phyloP scores from a whole-genome alignment of 2,113 vertebrate species.

The Naja naja region DNA sequence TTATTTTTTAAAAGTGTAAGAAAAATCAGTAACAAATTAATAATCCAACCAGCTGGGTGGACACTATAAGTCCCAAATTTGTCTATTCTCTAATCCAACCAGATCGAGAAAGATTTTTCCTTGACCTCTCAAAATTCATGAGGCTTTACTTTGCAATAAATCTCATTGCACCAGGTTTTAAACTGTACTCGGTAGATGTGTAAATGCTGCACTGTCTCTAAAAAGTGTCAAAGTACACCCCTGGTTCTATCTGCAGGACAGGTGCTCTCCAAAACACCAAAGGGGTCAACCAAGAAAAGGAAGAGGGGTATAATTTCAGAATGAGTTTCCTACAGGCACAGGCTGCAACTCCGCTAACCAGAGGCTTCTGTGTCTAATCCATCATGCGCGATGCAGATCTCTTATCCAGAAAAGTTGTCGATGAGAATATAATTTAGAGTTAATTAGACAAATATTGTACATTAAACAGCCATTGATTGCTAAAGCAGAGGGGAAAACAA shows the following conservation, averaged over 20 bases:
- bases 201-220: background rate
- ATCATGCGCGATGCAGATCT: conserved; percentile 66
- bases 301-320: background rate
- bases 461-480: conserved; percentile 75
- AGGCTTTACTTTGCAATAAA: background rate
- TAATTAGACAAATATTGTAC: conserved; percentile 77
- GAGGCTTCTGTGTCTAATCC: conserved; percentile 68
- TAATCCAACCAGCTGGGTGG: background rate
- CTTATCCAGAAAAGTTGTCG: conserved; percentile 64
- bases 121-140: background rate
- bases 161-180: background rate
- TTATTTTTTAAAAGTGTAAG: background rate
- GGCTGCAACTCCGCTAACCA: conserved; percentile 38
- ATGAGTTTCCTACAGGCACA: conserved; percentile 21
- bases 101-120: too few relatives aligned
- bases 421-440: conserved; percentile 75
- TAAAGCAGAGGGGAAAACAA: conserved; percentile 47
- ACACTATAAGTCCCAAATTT: background rate
- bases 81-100: background rate
- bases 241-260: background rate
- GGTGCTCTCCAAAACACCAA: background rate
- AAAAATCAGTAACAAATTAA: background rate
- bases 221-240: background rate
- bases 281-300: background rate
- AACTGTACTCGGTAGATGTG: background rate